Base-by-base conservation (phyloP, 2,797 vertebrate species). In the Holocentrus rufus region DNA sequence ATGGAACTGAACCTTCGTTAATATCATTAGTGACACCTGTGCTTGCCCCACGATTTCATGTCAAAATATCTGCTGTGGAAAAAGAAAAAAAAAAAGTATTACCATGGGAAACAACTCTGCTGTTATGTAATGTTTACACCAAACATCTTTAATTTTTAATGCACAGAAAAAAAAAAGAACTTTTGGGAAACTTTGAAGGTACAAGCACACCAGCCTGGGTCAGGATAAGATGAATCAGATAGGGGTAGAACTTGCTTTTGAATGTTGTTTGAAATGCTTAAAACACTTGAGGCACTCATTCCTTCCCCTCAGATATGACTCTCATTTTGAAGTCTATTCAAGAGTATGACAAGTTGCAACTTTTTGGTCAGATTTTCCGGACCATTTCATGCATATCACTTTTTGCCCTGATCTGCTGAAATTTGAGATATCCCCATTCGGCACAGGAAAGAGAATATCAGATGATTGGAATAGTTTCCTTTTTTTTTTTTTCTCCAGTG, bases 381-480 rank as follows among this genome's bases (percentile, higher is more conserved):
- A 77, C 69, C 64, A 79, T 83, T 90, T 81, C 69, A 77, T 69
- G 69, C 72, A 59, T 70, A 72, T 84, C 72, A 69, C 58, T 72
- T 73, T 77, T 77, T 73, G 46, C 60, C 42, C 66, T 64, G 76
- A 79, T 83, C 69, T 36, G 44, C 79, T 62, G 59, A 42, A 83
- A 82, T 77, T 80, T 68, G 74, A 87, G 82, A 85, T 89, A 80
- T 59, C 75, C 58, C 39, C 20, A 67, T 56, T 76, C 27, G 14
- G 63, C 72, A 53, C 49, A 54, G 18, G 58, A 65, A 54, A 22
- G 54, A 50, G 6, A 63, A 72, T 78, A 87, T 82, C 69, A 80
- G 79, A 82, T 83, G 69, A 87, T 82, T 83, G 75, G 60, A 87
- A 81, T 84, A 20, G 57, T 72, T 85, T 79, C 61, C 4, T 72